A percentile compares a stretch with the other conserved stretches of the same genome.
phyloP scores from a whole-genome alignment of 2,113 vertebrate genomes.

The Stegastes partitus region DNA sequence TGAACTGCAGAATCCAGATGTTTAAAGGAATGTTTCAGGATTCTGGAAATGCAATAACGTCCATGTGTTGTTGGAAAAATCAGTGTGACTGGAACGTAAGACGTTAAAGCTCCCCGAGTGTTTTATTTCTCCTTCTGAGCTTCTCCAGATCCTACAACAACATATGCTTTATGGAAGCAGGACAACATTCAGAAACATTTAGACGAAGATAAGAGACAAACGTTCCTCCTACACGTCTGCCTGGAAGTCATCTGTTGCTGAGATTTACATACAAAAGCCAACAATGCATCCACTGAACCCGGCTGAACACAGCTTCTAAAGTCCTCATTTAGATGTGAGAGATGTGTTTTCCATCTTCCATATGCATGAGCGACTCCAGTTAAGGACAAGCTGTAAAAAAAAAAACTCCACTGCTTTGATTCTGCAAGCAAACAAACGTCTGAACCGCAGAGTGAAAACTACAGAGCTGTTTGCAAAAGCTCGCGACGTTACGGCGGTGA shows the following conservation, averaged over 20 bases:
- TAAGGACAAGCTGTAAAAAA: not conserved
- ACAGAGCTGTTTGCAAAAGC: not conserved
- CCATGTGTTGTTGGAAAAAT: not conserved
- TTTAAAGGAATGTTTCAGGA: not conserved
- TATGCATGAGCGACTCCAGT: not conserved
- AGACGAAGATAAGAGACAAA: not conserved
- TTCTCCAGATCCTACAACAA: not conserved
- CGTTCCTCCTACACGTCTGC: not conserved
- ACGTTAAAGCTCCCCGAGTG: not conserved
- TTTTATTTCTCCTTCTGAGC: not conserved
- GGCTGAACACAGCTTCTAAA: not conserved
- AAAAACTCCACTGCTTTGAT: not conserved
- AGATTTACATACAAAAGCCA: conserved; percentile 13
- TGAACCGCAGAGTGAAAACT: not conserved
- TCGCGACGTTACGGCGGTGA: not conserved
- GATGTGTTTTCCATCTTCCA: conserved; percentile 3
- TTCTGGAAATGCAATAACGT: not conserved
- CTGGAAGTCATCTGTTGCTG: not conserved
- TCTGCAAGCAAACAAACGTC: not conserved
- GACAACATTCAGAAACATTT: not conserved
- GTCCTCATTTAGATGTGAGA: not conserved
- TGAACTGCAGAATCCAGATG: not conserved
- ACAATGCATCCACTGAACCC: not conserved
- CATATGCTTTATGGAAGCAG: not conserved
- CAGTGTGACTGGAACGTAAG: not conserved